Conservation (phyloP, 2,888 invertebrate genomes). For the Octonoba sinensis region DNA sequence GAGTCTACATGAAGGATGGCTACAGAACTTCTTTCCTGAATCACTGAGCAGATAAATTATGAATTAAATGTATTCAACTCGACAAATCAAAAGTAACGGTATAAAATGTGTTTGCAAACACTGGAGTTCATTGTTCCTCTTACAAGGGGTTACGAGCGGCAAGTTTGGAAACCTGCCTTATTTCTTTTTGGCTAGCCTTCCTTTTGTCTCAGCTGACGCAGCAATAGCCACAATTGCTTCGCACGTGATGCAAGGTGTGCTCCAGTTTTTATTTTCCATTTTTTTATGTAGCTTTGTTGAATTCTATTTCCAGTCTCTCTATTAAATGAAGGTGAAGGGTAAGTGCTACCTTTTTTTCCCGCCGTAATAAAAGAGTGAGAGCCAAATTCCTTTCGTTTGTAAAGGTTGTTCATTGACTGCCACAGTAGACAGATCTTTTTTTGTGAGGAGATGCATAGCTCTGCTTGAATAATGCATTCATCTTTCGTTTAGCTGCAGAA, state of each 20-base stretch:
- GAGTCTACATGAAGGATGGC: too few relatives aligned
- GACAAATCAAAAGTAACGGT: too few relatives aligned
- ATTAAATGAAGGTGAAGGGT: constrained; percentile 48
- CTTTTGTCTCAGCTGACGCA: constrained; percentile 35
- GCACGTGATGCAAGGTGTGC: constrained; percentile 25
- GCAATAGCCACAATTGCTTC: constrained; percentile 40
- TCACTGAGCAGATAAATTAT: too few relatives aligned
- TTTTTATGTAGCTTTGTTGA: constrained; percentile 10
- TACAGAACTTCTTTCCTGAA: too few relatives aligned
- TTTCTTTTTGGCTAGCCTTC: constrained; percentile 23
- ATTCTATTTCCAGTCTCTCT: constrained; percentile 37
- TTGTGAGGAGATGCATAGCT: too few relatives aligned
- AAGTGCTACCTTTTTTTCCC: constrained; percentile 34
- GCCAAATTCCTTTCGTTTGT: constrained; percentile 63
- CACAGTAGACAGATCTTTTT: constrained; percentile 12
- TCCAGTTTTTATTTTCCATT: constrained; percentile 5
- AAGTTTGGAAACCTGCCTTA: constrained; percentile 38
- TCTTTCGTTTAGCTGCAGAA: too few relatives aligned
- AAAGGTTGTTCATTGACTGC: constrained; percentile 48
- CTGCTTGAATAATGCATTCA: too few relatives aligned
- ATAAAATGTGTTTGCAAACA: not conserved
- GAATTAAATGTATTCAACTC: too few relatives aligned
- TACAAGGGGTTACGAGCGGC: constrained; percentile 4
- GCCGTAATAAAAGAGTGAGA: constrained; percentile 36
- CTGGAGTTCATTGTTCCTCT: constrained; percentile 31